Base-by-base conservation (phyloP, 2,888 invertebrate species). In the Oscheius sp. region DNA sequence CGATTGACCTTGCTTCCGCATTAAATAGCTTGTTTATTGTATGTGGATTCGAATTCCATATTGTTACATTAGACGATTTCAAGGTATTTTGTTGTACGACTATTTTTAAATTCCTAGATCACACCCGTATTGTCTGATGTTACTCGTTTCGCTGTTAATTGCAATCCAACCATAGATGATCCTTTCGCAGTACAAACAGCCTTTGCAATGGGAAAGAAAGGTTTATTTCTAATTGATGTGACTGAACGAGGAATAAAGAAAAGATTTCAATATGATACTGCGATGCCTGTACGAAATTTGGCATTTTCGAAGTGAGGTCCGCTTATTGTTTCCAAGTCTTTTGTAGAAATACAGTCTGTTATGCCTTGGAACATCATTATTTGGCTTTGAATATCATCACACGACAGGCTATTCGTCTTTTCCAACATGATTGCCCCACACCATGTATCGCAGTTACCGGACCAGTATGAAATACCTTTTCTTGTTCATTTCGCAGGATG, bases 281-380 rank as follows among this genome's bases (percentile, higher is more conserved):
- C 41, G 9, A 44, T 44, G 30, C 22, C 26, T 8, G 44, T 59
- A n/a, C 26, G 44, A 1, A 44, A 24, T 14, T n/a, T 59, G 22
- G 41, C 59, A 9, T 59, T 17, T 28, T 59, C 59, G n/a, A 24
- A 26, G 59, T 59, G 24, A 32, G 51, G 26, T n/a, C 3, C 36
- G 14, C 12, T 47, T 20, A 24, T 33, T 20, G 20, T 17, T 44
- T 26, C 45, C 6, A 14, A 44, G 6, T n/a, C 45, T 14, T 44
- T 8, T 44, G 6, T 17, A 47, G 59, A 59, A 41, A 59, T 44
- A 59, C 59, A 14, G 20, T 59, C 8, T 59, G 59, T 30, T 59
- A 59, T 20, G 59, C 59, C 8, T n/a, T 26, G 17, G 30, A 41
- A 17, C 26, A 41, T 8, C 41, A 59, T 26, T 59, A 59, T n/a